phyloP scores from a whole-genome alignment of 2,888 invertebrate genomes.

The Phyllotreta cruciferae region DNA sequence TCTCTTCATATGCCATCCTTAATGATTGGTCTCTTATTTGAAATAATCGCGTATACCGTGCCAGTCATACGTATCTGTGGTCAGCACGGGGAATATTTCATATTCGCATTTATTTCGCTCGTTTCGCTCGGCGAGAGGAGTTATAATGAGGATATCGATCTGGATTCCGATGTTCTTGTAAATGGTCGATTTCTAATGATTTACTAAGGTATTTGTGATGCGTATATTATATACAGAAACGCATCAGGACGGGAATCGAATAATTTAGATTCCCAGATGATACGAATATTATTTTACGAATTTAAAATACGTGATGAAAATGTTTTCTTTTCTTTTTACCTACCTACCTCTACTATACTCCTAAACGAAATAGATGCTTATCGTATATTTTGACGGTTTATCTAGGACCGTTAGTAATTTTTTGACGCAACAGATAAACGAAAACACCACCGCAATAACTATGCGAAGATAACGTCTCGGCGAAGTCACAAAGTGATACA shows the following conservation, averaged over 20 bases:
- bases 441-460: conserved; percentile 7
- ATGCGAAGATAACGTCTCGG: conserved; percentile 7
- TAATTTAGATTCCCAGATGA: too few species aligned
- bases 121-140: neutral
- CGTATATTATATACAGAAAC: too few species aligned
- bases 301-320: too few species aligned
- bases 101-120: conserved; percentile 19
- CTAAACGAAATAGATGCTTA: too few species aligned
- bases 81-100: conserved; percentile 23
- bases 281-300: too few species aligned
- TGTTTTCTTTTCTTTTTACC: too few species aligned
- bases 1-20: conserved; percentile 36
- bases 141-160: conserved; percentile 13
- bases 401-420: conserved; percentile 8
- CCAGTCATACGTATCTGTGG: conserved; percentile 11
- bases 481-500: neutral
- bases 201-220: too few species aligned
- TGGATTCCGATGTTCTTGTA: conserved; percentile 14
- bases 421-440: neutral
- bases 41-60: conserved; percentile 16
- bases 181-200: neutral
- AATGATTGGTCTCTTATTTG: conserved; percentile 29
- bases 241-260: too few species aligned
- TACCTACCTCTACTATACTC: too few species aligned
- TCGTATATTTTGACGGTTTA: conserved; percentile 7